Base-by-base conservation (phyloP, 1,140 invertebrate genomes). In the Drosophila truncata region DNA sequence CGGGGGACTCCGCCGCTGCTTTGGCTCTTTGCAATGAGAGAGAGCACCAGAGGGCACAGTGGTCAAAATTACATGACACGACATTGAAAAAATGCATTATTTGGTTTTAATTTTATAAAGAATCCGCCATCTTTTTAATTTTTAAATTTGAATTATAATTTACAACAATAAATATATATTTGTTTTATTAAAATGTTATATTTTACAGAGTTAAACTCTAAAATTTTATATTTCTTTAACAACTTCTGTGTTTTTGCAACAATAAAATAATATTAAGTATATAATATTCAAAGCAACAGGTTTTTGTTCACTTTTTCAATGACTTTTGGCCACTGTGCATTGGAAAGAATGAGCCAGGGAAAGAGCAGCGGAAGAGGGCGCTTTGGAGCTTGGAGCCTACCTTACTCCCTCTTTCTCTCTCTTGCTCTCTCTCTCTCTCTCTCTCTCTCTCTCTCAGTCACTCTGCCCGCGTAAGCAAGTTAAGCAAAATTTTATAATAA, bases 381-480 rank as follows among this genome's bases (percentile, higher is more conserved):
- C 52, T 37, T 54, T 37, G 33, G 33, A 33, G 57, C 64, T 67
- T 39, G 42, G 57, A 62, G 42, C 62, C 46, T 20, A 35, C 60
- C 29, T 18, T 33, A 18, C 18, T 27, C 18, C 25, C 61, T 37
- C 52, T 20, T 37, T 58, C 52, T 20, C 20, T 10, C 23, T 39
- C 33, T n/a, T 20, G 41, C 27, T 29, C 25, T 20, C 50, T 58
- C 52, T 20, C 20, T 10, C 23, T 39, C 33, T n/a, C 27, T 49
- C 27, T 29, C 25, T 20, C 49, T 57, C 52, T 13, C 20, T 10
- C 31, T 33, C 33, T n/a, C 27, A 29, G 27, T 49, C 20, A 33
- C 59, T 42, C 29, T 69, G 65, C 46, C 59, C 31, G 65, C 65
- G 65, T 64, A 64, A 65, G 61, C 65, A 71, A 71, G 39, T 46